Conservation (phyloP, 2,797 vertebrate species). For the Dermochelys coriacea region DNA sequence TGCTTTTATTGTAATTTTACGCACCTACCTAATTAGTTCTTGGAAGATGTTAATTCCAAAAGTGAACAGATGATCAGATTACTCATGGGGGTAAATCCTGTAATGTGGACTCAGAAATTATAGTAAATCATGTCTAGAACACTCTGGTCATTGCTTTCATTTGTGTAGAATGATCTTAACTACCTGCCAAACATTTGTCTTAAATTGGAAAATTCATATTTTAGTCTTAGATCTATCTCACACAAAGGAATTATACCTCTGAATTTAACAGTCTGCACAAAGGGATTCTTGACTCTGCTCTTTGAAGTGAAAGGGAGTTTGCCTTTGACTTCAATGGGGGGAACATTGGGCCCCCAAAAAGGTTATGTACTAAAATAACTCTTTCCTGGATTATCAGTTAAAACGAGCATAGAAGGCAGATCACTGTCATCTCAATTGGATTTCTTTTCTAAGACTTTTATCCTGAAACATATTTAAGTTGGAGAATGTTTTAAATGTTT, state of each 20-base stretch:
- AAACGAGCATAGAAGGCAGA: accelerated
- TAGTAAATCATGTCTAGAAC: accelerated
- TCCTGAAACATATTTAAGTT: accelerated
- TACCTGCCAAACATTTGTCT: background rate
- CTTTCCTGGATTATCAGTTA: accelerated
- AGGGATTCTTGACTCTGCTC: background rate
- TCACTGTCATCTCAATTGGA: background rate
- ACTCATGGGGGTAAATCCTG: background rate
- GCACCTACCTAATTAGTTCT: background rate
- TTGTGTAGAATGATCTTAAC: background rate
- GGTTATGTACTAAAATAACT: background rate
- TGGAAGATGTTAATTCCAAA: accelerated
- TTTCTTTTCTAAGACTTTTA: background rate
- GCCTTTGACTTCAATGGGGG: background rate
- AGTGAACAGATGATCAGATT: background rate
- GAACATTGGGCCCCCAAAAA: accelerated
- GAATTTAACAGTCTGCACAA: accelerated
- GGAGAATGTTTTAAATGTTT: background rate
- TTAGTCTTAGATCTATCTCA: background rate
- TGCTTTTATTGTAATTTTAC: background rate
- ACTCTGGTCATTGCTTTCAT: accelerated
- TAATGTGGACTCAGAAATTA: background rate
- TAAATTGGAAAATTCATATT: background rate
- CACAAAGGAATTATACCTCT: background rate
- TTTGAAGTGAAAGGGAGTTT: background rate